Percentiles rank a stretch among this genome's conserved stretches.
phyloP scores from a whole-genome alignment of 2,888 invertebrate genomes.

The Deroplatys truncata region DNA sequence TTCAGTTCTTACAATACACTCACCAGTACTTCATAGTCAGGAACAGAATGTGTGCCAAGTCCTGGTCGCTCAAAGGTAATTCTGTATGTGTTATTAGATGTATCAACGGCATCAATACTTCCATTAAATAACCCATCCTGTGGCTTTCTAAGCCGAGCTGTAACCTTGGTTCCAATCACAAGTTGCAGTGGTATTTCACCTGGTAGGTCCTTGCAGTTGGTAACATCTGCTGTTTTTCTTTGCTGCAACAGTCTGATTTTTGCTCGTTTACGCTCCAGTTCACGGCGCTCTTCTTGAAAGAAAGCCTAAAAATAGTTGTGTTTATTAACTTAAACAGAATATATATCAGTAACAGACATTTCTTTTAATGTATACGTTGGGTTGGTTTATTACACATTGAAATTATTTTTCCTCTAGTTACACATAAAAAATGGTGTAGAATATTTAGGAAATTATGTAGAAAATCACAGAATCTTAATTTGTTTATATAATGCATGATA shows the following conservation, averaged over 20 bases:
- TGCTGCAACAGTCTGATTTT: constrained; percentile 92
- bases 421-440: too few relatives aligned
- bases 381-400: too few relatives aligned
- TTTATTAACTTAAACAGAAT: too few relatives aligned
- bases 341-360: too few relatives aligned
- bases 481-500: too few relatives aligned
- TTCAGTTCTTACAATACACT: constrained; percentile 28
- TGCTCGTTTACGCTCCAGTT: constrained; percentile 83
- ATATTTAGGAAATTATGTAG: too few relatives aligned
- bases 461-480: too few relatives aligned
- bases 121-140: constrained; percentile 95
- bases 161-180: constrained; percentile 91
- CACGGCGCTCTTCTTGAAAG: constrained; percentile 90
- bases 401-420: too few relatives aligned
- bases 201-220: constrained; percentile 82
- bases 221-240: constrained; percentile 75
- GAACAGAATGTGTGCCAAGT: constrained; percentile 91
- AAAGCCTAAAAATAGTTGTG: constrained; percentile 56
- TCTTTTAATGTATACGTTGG: too few relatives aligned
- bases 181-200: constrained; percentile 91
- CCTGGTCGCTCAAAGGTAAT: constrained; percentile 91
- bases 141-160: constrained; percentile 83
- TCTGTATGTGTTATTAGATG: constrained; percentile 88
- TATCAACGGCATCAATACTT: constrained; percentile 92
- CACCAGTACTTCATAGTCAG: constrained; percentile 89